Evolutionary conservation across 2,113 vertebrate genomes (phyloP).

Genomic region (Paradoxurus hermaphroditus): DNA sequence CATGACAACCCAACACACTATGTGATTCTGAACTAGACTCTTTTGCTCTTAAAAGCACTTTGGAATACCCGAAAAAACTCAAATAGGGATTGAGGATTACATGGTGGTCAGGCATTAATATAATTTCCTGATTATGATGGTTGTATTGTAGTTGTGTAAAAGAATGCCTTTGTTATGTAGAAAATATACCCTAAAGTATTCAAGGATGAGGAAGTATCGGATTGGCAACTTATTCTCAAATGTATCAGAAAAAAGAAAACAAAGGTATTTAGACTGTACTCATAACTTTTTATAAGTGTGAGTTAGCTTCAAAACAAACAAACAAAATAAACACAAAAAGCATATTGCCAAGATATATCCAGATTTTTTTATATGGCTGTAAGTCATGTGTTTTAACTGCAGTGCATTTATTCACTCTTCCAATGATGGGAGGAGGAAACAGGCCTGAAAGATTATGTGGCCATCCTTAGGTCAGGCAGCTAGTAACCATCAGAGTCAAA

Average conservation of each 20-base stretch:
- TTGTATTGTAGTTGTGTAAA: neutral
- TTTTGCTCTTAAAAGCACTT: neutral
- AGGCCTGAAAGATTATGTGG: neutral
- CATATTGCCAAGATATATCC: neutral
- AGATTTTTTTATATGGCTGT: neutral
- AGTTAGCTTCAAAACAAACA: neutral
- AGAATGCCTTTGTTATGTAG: neutral
- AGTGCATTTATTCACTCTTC: neutral
- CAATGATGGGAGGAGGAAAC: neutral
- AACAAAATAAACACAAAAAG: slow-evolving; percentile 8
- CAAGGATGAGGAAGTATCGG: neutral
- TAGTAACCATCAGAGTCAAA: neutral
- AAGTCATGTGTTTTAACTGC: neutral
- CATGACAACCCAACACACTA: neutral
- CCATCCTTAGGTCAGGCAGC: neutral
- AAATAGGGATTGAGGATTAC: neutral
- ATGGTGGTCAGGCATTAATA: neutral
- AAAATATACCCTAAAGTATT: neutral
- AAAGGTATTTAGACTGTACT: neutral
- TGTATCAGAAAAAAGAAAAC: neutral
- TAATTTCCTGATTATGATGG: neutral
- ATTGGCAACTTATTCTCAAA: neutral
- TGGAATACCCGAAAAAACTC: neutral
- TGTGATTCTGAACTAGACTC: neutral
- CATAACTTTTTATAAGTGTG: neutral